A percentile compares a stretch with the other conserved stretches of the same genome.
Evolutionary conservation across 2,797 vertebrate genomes (phyloP).

Genomic region (Ataeniobius toweri): DNA sequence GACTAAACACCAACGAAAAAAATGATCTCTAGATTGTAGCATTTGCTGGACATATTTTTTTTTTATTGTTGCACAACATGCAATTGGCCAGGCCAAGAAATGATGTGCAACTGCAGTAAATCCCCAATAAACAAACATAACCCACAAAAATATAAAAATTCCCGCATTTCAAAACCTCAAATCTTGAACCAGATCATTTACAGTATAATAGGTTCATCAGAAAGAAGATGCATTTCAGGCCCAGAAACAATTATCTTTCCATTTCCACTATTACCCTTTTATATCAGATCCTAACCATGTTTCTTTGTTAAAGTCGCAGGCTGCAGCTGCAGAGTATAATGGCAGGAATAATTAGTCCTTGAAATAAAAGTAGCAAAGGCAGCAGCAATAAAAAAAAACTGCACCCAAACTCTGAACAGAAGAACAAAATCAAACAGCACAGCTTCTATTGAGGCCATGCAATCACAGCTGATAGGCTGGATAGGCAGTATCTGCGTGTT

Average conservation of each 20-base stretch:
- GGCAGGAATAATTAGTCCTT: slow-evolving; percentile 65
- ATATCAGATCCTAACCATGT: slow-evolving; percentile 29
- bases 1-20: background rate
- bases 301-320: slow-evolving; percentile 37
- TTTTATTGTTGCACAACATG: background rate
- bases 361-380: slow-evolving; percentile 54
- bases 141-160: background rate
- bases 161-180: slow-evolving; percentile 15
- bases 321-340: slow-evolving; percentile 53
- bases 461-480: slow-evolving; percentile 69
- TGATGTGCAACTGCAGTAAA: background rate
- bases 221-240: slow-evolving; percentile 16
- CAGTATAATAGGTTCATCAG: slow-evolving; percentile 9
- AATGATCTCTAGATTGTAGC: background rate
- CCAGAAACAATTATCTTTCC: slow-evolving; percentile 10
- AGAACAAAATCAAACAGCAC: slow-evolving; percentile 67
- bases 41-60: background rate
- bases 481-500: slow-evolving; percentile 68
- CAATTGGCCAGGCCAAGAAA: background rate
- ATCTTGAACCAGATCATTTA: slow-evolving; percentile 16
- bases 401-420: slow-evolving; percentile 39
- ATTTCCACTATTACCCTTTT: slow-evolving; percentile 16
- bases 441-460: slow-evolving; percentile 63
- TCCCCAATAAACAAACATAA: background rate
- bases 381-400: slow-evolving; percentile 25